A percentile compares a stretch with the other conserved stretches of the same genome.
Evolutionary conservation across 2,113 vertebrate species (phyloP).

Genomic region (Mormyrus iriodes): DNA sequence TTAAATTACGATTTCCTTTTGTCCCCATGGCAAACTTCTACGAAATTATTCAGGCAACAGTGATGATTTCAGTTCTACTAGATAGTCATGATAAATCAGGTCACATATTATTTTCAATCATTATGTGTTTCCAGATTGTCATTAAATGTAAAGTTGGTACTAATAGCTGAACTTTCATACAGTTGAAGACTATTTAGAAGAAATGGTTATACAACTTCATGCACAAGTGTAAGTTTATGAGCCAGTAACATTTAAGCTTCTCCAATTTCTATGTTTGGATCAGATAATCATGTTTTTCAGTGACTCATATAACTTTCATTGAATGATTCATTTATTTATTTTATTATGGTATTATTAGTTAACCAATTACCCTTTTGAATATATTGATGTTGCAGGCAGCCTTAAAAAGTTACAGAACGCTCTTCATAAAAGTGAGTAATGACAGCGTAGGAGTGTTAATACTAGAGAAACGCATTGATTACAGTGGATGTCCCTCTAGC

Average conservation of each 20-base stretch:
- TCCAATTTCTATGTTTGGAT: constrained; percentile 8
- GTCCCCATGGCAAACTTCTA: not conserved
- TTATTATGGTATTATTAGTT: constrained; percentile 6
- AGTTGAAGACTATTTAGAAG: not conserved
- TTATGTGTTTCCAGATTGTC: not conserved
- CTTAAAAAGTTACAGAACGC: constrained; percentile 7
- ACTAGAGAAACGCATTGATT: not conserved
- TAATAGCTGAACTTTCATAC: not conserved
- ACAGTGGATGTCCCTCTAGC: not conserved
- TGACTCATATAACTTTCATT: constrained; percentile 13
- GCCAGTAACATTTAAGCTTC: constrained; percentile 1
- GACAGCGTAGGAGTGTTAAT: not conserved
- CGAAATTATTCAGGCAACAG: not conserved
- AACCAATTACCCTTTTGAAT: constrained; percentile 13
- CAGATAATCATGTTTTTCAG: constrained; percentile 6
- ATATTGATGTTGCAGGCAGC: not conserved
- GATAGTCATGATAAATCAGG: not conserved
- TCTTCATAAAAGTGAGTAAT: constrained; percentile 14
- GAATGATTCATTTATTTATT: constrained; percentile 17
- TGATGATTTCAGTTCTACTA: not conserved
- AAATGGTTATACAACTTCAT: constrained; percentile 2
- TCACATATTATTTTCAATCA: not conserved
- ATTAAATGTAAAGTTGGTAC: not conserved
- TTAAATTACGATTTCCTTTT: not conserved
- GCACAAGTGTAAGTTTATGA: not conserved